Evolutionary conservation across 2,113 vertebrate species (phyloP), one percentile per base, ranked within the genome.

Genomic region (Pteruthius melanotis): DNA sequence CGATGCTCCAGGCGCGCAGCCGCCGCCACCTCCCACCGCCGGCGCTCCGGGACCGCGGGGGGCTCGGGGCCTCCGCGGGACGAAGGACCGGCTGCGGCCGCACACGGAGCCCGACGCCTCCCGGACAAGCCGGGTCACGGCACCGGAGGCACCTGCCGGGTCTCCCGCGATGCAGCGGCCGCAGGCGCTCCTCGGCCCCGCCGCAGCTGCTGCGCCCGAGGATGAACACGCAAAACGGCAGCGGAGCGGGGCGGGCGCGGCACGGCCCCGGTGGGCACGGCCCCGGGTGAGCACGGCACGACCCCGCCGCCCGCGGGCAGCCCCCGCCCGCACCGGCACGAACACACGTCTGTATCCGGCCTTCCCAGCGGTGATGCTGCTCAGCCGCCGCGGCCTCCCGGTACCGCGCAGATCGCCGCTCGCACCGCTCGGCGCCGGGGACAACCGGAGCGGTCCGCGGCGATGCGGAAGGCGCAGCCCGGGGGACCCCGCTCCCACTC

Each of bases 171-270:
- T 27, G 40, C 45, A 20, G 44, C 22, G 17, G 31, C 59, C 59
- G 49, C 59, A 28, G 30, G 50, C 30, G 42, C 15, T n/a, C 24
- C 42, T 19, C 42, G 52, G 71, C 71, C 44, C 71, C 61, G 83
- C 71, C 61, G 60, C 83, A 66, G 71, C 42, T 74, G 81, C 42
- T 17, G 60, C 40, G 40, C n/a, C 13, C 27, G 75, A 80, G 79
- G 11, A 93, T 93, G 94, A 88, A 66, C 63, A 91, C 69, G 83
- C 94, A 95, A 77, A 95, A 90, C 9, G 37, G 66, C 35, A 26
- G 60, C 71, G 33, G 63, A 28, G 23, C 15, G 6, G 20, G 20
- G 60, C 40, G 83, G 47, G 56, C 21, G 23, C 57, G 57, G 33
- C 44, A 45, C 44, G 44, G 42, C n/a, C n/a, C n/a, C n/a, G n/a